Percentiles rank a stretch among this genome's conserved stretches.
These are phyloP conservation scores for Perca schrenkii DNA, from an alignment of 2,113 vertebrate genomes.

Conservation along the genomic window DNA sequence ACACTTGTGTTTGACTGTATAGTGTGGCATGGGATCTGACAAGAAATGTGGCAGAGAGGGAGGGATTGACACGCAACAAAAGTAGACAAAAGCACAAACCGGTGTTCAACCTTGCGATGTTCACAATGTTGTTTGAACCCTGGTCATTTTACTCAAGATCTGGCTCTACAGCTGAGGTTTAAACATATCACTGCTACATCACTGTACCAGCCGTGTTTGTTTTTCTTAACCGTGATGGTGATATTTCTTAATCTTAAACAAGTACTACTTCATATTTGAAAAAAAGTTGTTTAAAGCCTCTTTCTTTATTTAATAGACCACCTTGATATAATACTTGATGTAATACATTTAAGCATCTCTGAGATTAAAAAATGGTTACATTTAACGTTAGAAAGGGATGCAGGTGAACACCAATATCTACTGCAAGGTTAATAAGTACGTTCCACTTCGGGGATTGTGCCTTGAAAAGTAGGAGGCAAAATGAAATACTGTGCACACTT, in stretches of 20 bases:
- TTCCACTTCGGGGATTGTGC: no score
- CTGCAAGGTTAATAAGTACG: not conserved
- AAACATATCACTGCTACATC: not conserved
- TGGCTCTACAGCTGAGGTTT: not conserved
- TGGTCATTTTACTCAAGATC: not conserved
- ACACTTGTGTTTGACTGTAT: slow-evolving; percentile 17
- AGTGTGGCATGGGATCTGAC: not conserved
- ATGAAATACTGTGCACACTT: not conserved
- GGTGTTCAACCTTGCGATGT: not conserved
- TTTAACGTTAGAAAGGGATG: not conserved
- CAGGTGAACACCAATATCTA: not conserved
- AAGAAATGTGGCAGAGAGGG: not conserved
- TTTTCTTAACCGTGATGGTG: not conserved
- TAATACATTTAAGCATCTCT: not conserved
- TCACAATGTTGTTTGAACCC: not conserved
- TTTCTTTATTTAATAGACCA: not conserved
- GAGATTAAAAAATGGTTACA: not conserved
- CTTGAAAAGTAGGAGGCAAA: no score
- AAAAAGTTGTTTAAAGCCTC: not conserved
- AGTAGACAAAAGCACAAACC: not conserved
- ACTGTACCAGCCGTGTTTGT: not conserved
- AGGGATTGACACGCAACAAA: slow-evolving; percentile 1
- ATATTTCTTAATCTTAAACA: not conserved
- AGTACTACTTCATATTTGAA: not conserved
- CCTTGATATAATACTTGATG: not conserved